Percentiles rank a stretch among this genome's conserved stretches.
These are phyloP conservation scores for Mycetomoellerius zeteki DNA, from an alignment of 1,140 invertebrate genomes.

Conservation along the genomic window DNA sequence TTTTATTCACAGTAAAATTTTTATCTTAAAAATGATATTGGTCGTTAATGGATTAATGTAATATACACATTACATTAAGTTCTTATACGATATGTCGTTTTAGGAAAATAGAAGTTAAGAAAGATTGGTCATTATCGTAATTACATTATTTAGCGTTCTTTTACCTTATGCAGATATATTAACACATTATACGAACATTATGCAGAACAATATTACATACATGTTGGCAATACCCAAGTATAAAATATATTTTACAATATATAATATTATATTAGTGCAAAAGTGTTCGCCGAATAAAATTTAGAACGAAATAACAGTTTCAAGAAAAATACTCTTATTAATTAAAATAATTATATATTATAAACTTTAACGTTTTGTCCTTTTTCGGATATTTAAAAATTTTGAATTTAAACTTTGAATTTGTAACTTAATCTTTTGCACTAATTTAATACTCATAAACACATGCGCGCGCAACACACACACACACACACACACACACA, in stretches of 20 bases:
- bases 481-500: conserved; percentile 52
- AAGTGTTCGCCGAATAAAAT: conserved; percentile 3
- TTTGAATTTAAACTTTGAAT: not conserved
- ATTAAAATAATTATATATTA: conserved; percentile 5
- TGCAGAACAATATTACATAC: not conserved
- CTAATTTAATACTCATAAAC: conserved; percentile 56
- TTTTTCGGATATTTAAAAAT: not conserved
- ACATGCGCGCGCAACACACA: not conserved
- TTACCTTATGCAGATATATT: conserved; percentile 33
- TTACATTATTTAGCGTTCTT: conserved; percentile 18
- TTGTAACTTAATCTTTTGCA: conserved; percentile 40
- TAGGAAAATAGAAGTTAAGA: conserved; percentile 44
- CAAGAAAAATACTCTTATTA: not conserved
- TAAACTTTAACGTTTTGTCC: not conserved
- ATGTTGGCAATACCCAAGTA: not conserved
- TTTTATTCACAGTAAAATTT: conserved; percentile 19
- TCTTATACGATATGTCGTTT: conserved; percentile 18
- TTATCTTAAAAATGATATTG: not conserved
- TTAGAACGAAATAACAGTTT: conserved; percentile 4
- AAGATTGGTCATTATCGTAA: conserved; percentile 32
- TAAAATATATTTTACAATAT: conserved; percentile 26
- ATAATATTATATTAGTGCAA: conserved; percentile 51
- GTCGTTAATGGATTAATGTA: conserved; percentile 44
- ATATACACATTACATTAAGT: conserved; percentile 28
- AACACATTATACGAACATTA: not conserved